Percentiles rank a stretch among this genome's conserved stretches.
Conservation (phyloP, 2,888 invertebrate genomes). For the Acanthosepion esculentum region DNA sequence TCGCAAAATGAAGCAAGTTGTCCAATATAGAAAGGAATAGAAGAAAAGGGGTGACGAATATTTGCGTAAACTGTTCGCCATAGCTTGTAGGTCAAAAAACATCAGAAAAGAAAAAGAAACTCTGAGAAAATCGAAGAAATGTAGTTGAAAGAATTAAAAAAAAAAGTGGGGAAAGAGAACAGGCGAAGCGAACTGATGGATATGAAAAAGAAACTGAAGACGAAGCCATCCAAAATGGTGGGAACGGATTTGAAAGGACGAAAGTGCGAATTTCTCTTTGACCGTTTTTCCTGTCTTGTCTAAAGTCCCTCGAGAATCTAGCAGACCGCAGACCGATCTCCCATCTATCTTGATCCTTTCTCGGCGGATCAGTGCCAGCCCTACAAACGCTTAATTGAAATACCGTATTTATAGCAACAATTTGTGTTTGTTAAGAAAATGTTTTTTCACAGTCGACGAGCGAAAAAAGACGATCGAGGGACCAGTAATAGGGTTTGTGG, state of each 20-base stretch:
- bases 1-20: no score
- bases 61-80: no score
- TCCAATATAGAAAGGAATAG: no score
- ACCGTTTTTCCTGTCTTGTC: neutral
- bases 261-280: neutral
- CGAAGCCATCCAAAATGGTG: neutral
- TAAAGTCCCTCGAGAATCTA: neutral
- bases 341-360: neutral
- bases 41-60: no score
- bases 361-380: neutral
- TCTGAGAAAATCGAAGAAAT: neutral
- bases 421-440: slow-evolving; percentile 33
- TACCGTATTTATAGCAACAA: neutral
- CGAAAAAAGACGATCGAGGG: neutral
- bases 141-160: neutral
- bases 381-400: neutral
- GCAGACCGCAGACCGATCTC: neutral
- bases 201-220: neutral
- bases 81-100: neutral
- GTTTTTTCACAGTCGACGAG: neutral
- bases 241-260: neutral
- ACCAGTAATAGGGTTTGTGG: slow-evolving; percentile 33
- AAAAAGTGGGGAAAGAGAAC: neutral
- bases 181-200: neutral
- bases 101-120: neutral